phyloP scores from a whole-genome alignment of 2,797 vertebrate genomes.

The Galaxias olidus region DNA sequence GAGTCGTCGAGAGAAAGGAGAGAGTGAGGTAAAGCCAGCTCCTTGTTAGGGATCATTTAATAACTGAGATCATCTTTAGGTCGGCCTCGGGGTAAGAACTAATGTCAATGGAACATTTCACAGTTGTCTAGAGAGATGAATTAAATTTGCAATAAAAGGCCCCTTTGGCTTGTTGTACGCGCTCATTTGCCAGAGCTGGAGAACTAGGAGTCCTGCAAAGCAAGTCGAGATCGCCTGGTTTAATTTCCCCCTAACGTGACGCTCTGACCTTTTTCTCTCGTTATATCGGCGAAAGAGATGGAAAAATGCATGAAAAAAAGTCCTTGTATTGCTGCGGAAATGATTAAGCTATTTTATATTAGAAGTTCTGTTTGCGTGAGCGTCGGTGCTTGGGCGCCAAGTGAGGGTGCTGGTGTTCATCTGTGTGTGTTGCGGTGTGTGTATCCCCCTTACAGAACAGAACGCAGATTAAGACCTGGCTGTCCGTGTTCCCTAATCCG shows the following conservation, averaged over 20 bases:
- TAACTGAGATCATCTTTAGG: conserved; percentile 97
- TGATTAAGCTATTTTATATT: conserved; percentile 51
- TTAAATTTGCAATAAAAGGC: conserved; percentile 97
- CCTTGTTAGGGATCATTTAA: conserved; percentile 99
- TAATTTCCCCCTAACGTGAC: conserved; percentile 82
- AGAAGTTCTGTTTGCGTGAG: conserved; percentile 45
- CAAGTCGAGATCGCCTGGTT: conserved; percentile 82
- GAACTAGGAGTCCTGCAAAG: conserved; percentile 91
- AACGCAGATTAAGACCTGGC: conserved; percentile 77
- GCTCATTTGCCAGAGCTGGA: conserved; percentile 92
- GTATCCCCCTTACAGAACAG: conserved; percentile 36
- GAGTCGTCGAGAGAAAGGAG: conserved; percentile 17
- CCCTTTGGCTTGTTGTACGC: conserved; percentile 94
- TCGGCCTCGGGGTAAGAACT: conserved; percentile 96
- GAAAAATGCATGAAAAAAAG: conserved; percentile 67
- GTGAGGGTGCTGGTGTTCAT: conserved; percentile 7
- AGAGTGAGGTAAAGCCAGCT: conserved; percentile 43
- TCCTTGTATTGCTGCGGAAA: conserved; percentile 71
- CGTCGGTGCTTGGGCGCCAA: conserved; percentile 15
- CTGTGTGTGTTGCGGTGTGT: conserved; percentile 8
- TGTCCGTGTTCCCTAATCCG: conserved; percentile 69
- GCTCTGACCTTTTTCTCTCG: conserved; percentile 92
- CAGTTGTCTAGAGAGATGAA: conserved; percentile 99
- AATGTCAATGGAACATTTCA: conserved; percentile 99
- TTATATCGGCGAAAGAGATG: conserved; percentile 63